phyloP scores from a whole-genome alignment of 2,888 invertebrate species.

The Epistrophe eligans region DNA sequence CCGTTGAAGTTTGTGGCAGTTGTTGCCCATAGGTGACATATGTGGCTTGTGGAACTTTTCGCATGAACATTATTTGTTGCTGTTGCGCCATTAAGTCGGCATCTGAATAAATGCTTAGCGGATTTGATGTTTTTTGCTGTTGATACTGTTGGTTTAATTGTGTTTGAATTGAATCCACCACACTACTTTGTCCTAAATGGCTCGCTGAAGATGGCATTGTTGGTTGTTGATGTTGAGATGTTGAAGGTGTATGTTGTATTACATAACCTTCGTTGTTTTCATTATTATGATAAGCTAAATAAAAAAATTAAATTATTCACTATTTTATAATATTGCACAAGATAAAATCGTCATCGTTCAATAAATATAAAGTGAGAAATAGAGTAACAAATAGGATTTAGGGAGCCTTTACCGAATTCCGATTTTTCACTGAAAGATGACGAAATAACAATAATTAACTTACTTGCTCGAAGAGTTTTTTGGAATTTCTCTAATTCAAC shows the following conservation, averaged over 20 bases:
- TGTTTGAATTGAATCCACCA: slow-evolving; percentile 59
- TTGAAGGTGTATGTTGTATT: slow-evolving; percentile 31
- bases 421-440: background rate
- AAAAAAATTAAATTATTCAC: background rate
- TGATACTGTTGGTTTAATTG: slow-evolving; percentile 71
- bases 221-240: slow-evolving; percentile 61
- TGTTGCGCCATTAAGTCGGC: slow-evolving; percentile 43
- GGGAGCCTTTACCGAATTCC: too few species aligned
- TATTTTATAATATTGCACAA: background rate
- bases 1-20: slow-evolving; percentile 25
- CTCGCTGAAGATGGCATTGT: slow-evolving; percentile 6
- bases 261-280: slow-evolving; percentile 44
- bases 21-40: slow-evolving; percentile 23
- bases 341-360: background rate
- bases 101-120: slow-evolving; percentile 31
- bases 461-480: slow-evolving; percentile 82
- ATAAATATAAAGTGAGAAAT: too few species aligned
- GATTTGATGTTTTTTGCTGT: slow-evolving; percentile 61
- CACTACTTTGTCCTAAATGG: slow-evolving; percentile 26
- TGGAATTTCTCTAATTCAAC: slow-evolving; percentile 84
- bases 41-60: slow-evolving; percentile 30
- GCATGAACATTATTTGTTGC: slow-evolving; percentile 55
- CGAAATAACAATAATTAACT: slow-evolving; percentile 34
- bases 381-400: too few species aligned
- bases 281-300: slow-evolving; percentile 54